phyloP scores from a whole-genome alignment of 2,113 vertebrate genomes.

The Ceratotherium simum region DNA sequence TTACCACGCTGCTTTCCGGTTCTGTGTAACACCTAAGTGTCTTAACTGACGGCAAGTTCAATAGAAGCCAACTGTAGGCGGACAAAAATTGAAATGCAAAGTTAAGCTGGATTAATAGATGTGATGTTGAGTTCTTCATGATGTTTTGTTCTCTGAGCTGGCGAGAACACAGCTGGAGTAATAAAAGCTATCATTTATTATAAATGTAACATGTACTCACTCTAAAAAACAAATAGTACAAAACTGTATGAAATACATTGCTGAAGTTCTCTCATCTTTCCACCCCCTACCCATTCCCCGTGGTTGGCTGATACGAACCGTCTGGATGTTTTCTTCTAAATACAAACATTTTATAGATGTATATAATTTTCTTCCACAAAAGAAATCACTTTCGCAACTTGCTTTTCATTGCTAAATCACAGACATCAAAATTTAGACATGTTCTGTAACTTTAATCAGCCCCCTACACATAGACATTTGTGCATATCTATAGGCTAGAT shows the following conservation, averaged over 20 bases:
- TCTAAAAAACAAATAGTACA: not conserved
- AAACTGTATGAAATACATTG: not conserved
- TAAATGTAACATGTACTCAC: not conserved
- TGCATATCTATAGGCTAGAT: not conserved
- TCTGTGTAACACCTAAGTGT: conserved; percentile 37
- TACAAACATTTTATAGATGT: conserved; percentile 24
- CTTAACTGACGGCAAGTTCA: not conserved
- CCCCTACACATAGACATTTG: not conserved
- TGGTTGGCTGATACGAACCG: not conserved
- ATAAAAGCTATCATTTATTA: conserved; percentile 39
- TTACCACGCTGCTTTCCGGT: not conserved
- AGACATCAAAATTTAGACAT: not conserved
- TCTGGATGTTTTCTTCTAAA: conserved; percentile 21
- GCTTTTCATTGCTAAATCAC: conserved; percentile 28
- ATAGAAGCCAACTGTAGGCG: conserved; percentile 39
- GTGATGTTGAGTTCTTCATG: not conserved
- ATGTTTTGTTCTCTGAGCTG: not conserved
- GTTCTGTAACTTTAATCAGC: not conserved
- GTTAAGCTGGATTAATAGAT: not conserved
- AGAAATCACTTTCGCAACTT: not conserved
- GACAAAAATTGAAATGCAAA: conserved; percentile 25
- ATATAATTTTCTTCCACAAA: conserved; percentile 41
- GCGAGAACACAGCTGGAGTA: not conserved
- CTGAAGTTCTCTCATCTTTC: not conserved
- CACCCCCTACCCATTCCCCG: not conserved